Evolutionary conservation across 2,797 vertebrate species (phyloP).

Genomic region (Poeciliopsis paucimaculata): DNA sequence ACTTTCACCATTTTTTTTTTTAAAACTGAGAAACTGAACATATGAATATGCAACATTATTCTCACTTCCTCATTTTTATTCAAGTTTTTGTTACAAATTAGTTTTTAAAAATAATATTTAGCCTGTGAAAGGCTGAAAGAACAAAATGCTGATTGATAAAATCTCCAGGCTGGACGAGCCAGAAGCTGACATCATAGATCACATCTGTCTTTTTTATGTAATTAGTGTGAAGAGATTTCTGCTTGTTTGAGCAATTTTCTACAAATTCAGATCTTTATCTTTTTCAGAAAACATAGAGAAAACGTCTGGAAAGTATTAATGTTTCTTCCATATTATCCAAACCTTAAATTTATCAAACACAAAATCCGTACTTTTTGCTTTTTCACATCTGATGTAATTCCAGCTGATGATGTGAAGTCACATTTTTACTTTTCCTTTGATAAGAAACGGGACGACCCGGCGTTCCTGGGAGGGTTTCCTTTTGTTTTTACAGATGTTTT

Average conservation of each 20-base stretch:
- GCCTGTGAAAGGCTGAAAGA: neutral
- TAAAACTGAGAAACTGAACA: neutral
- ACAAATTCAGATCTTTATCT: neutral
- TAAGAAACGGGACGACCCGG: neutral
- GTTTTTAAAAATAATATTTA: neutral
- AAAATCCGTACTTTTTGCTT: neutral
- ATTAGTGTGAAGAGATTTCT: neutral
- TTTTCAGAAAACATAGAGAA: neutral
- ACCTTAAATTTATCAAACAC: neutral
- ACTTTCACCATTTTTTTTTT: neutral
- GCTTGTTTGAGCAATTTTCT: conserved; percentile 1
- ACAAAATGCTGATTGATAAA: neutral
- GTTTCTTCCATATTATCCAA: neutral
- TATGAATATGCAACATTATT: neutral
- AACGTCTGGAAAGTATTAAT: neutral
- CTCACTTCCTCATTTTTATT: neutral
- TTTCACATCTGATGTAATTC: neutral
- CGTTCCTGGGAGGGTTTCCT: neutral
- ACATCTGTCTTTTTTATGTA: neutral
- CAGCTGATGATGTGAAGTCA: neutral
- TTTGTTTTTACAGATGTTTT: neutral
- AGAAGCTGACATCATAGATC: neutral
- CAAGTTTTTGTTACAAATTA: neutral
- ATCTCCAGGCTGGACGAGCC: neutral
- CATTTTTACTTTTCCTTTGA: neutral